These are phyloP conservation scores for Antechinus flavipes DNA, from an alignment of 2,113 vertebrate genomes.

Conservation along the genomic window DNA sequence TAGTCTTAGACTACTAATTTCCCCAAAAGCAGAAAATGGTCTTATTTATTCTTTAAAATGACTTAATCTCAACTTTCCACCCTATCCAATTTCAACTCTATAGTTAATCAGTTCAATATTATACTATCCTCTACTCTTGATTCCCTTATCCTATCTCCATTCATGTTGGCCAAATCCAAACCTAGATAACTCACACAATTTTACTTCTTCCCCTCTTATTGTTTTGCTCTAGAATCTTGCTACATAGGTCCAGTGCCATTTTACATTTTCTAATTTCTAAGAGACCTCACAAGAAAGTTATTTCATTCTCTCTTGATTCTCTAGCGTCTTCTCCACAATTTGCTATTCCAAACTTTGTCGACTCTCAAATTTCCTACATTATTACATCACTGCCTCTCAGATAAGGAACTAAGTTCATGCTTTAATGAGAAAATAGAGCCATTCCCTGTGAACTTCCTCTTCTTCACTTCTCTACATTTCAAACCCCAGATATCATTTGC, in stretches of 20 bases:
- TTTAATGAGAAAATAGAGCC: not conserved
- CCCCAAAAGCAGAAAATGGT: not conserved
- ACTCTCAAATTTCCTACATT: not conserved
- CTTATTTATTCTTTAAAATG: constrained; percentile 4
- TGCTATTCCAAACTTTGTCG: not conserved
- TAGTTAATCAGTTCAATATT: not conserved
- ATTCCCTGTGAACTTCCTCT: not conserved
- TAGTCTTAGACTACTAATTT: not conserved
- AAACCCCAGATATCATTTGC: not conserved
- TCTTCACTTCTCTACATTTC: not conserved
- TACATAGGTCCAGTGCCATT: not conserved
- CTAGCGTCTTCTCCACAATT: not conserved
- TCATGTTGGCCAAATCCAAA: not conserved
- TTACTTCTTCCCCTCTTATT: not conserved
- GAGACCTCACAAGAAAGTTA: not conserved
- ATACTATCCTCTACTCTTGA: not conserved
- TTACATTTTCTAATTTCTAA: not conserved
- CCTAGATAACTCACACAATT: not conserved
- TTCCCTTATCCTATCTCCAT: not conserved
- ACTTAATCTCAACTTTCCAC: not conserved
- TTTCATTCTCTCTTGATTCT: not conserved
- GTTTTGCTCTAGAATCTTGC: not conserved
- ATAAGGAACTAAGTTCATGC: not conserved
- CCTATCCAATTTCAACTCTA: not conserved
- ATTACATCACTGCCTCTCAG: not conserved